Percentiles rank a stretch among this genome's conserved stretches.
phyloP scores from a whole-genome alignment of 2,113 vertebrate species.

The Marmota flaviventris region DNA sequence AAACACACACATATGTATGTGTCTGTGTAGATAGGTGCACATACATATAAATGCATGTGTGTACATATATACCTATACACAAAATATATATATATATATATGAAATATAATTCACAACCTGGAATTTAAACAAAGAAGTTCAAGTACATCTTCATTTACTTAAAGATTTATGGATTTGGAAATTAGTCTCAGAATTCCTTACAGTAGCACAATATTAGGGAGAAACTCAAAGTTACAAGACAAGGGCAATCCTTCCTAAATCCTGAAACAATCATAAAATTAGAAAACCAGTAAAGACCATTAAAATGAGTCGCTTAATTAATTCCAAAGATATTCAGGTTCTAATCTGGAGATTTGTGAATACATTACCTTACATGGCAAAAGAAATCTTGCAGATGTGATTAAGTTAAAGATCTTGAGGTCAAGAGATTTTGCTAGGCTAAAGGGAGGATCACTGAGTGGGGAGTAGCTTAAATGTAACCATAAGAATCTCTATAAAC shows the following conservation, averaged over 20 bases:
- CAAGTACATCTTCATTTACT: background rate
- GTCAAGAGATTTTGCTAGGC: background rate
- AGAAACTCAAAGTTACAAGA: background rate
- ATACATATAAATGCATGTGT: background rate
- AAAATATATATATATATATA: no score
- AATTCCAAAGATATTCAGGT: background rate
- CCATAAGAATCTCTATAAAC: background rate
- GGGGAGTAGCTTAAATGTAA: background rate
- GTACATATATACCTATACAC: background rate
- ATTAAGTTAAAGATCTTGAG: slow-evolving; percentile 24
- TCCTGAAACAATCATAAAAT: background rate
- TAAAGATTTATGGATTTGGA: background rate
- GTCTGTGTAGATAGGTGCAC: background rate
- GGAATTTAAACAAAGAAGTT: slow-evolving; percentile 3
- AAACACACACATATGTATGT: background rate
- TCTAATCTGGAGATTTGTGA: background rate
- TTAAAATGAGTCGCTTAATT: background rate
- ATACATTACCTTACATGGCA: background rate
- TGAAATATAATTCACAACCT: background rate
- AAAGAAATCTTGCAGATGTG: background rate
- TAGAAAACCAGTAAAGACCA: background rate
- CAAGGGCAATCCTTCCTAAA: slow-evolving; percentile 13
- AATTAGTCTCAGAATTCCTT: slow-evolving; percentile 39
- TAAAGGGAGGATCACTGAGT: background rate
- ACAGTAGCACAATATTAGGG: background rate